phyloP scores from a whole-genome alignment of 2,113 vertebrate species.

The Chionis minor region DNA sequence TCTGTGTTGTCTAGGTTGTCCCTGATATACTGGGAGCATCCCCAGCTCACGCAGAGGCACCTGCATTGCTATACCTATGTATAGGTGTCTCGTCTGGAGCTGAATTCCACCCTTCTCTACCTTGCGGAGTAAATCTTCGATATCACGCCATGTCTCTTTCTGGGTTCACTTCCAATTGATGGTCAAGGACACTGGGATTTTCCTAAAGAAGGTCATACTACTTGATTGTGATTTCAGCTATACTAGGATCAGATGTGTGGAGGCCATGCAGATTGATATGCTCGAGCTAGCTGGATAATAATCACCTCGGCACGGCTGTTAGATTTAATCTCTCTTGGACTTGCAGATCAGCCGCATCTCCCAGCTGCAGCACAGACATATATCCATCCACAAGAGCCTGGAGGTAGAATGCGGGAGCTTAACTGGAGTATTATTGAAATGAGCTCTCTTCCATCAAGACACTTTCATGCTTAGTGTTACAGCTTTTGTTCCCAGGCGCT shows the following conservation, averaged over 20 bases:
- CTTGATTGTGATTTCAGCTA: background rate
- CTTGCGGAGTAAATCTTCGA: background rate
- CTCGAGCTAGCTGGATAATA: background rate
- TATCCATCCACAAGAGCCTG: background rate
- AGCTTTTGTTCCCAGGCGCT: background rate
- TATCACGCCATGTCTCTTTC: background rate
- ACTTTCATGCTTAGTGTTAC: background rate
- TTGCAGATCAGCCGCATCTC: background rate
- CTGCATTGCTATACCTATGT: background rate
- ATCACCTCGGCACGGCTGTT: background rate
- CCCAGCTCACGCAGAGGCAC: background rate
- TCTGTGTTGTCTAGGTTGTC: background rate
- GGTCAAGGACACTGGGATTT: background rate
- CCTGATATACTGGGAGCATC: background rate
- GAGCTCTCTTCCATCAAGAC: background rate
- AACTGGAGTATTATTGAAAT: background rate
- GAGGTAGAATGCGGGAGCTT: background rate
- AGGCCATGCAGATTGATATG: background rate
- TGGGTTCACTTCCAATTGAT: background rate
- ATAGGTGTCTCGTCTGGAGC: background rate
- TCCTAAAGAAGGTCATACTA: background rate
- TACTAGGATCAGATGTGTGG: accelerated
- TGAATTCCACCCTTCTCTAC: background rate
- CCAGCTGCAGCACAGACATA: background rate
- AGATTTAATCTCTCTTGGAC: background rate